Percentiles rank a stretch among this genome's conserved stretches.
Conservation (phyloP, 2,113 vertebrate genomes). For the Gymnocephalus cernua region DNA sequence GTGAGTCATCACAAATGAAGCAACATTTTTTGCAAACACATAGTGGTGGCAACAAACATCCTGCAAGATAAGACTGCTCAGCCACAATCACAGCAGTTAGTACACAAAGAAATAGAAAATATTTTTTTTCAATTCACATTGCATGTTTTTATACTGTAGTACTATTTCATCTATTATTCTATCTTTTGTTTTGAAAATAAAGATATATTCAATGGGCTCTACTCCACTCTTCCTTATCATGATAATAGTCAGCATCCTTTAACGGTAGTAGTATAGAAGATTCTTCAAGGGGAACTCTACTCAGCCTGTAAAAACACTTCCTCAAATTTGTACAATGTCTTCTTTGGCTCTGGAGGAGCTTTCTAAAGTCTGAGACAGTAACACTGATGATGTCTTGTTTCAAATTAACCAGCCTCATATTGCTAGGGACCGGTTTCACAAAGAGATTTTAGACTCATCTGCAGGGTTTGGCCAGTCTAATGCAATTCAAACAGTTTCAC, state of each 20-base stretch:
- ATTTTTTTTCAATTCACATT: not conserved
- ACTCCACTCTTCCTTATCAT: not conserved
- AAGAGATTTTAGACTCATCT: not conserved
- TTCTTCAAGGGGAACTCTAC: not conserved
- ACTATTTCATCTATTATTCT: not conserved
- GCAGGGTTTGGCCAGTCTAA: not conserved
- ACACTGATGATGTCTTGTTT: not conserved
- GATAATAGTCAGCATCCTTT: not conserved
- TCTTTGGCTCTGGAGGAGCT: not conserved
- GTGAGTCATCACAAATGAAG: too few relatives aligned
- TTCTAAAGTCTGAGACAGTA: not conserved
- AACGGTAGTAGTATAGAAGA: not conserved
- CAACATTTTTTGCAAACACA: too few relatives aligned
- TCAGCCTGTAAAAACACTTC: not conserved
- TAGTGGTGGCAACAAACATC: not conserved
- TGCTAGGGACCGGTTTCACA: not conserved
- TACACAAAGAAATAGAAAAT: not conserved
- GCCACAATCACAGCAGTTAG: slow-evolving; percentile 1
- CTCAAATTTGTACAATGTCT: too few relatives aligned
- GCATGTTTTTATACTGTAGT: too few relatives aligned
- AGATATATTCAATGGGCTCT: not conserved
- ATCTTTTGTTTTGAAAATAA: too few relatives aligned
- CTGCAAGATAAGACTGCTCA: slow-evolving; percentile 12
- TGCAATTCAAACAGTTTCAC: not conserved
- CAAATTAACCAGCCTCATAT: not conserved